phyloP scores from a whole-genome alignment of 2,113 vertebrate genomes.

The Etheostoma cragini region DNA sequence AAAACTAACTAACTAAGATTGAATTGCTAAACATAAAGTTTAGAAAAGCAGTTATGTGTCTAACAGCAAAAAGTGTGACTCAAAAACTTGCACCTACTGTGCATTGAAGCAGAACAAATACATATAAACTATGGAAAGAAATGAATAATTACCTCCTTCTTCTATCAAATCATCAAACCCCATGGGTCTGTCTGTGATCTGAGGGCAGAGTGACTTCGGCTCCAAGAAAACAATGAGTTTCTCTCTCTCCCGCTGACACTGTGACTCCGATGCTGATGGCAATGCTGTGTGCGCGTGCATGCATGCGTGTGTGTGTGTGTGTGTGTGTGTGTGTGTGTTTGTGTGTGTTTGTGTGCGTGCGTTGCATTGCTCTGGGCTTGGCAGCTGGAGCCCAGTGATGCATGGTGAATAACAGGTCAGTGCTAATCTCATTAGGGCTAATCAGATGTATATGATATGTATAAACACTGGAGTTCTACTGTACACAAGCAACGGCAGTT shows the following conservation, averaged over 20 bases:
- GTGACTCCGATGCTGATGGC: constrained; percentile 67
- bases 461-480: constrained; percentile 62
- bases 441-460: constrained; percentile 79
- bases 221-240: constrained; percentile 71
- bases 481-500: constrained; percentile 37
- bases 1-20: constrained; percentile 14
- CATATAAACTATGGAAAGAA: constrained; percentile 64
- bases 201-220: constrained; percentile 67
- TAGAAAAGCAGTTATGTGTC: constrained; percentile 29
- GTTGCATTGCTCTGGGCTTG: constrained; percentile 44
- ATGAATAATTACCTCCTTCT: constrained; percentile 76
- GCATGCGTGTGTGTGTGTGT: neutral
- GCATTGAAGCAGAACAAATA: constrained; percentile 62
- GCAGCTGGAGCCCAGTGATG: constrained; percentile 62
- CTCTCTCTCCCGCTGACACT: constrained; percentile 64
- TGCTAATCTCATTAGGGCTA: constrained; percentile 74
- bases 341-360: constrained; percentile 24
- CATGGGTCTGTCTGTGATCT: constrained; percentile 68
- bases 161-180: constrained; percentile 75
- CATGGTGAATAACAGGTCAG: constrained; percentile 73
- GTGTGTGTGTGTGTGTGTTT: neutral
- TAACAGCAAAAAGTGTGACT: constrained; percentile 45
- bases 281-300: constrained; percentile 46
- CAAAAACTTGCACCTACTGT: constrained; percentile 21
- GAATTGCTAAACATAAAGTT: constrained; percentile 40